Base-by-base conservation (phyloP, 1,140 invertebrate genomes). In the Melipona quadrifasciata region DNA sequence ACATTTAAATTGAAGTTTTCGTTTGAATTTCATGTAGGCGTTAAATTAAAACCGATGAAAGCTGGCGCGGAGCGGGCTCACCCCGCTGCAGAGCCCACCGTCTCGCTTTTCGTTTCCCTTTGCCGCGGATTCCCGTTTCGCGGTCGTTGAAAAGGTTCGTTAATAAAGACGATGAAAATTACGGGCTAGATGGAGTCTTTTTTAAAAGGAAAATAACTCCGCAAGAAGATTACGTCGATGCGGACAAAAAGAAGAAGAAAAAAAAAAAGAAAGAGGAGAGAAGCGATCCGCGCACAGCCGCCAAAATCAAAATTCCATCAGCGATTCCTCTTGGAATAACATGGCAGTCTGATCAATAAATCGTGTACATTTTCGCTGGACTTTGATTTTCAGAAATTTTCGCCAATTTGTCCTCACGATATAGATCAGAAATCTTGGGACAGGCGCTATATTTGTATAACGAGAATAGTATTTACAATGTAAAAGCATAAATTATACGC, bases 1-100 rank as follows among this genome's bases (percentile, higher is more conserved):
- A 76, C 72, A 57, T 82, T 82, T 67, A 67, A 68, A 76, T 76
- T 76, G 72, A 67, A 76, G 72, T 67, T 76, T 55, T 76, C 81
- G 73, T 82, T 82, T 82, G 81, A 82, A 77, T 51, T 61, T 79
- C 65, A 58, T 34, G 75, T 68, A 55, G 31, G 39, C 82, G 55
- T 78, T 83, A 83, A 78, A 83, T 83, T 70, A 71, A 78, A 79
- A 78, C 81, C 80, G 80, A 82, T 82, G 80, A n/a, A 73, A 81
- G 47, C 21, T 17, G 24, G 64, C 64, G n/a, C n/a, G n/a, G n/a
- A 27, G 74, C n/a, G 39, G 0, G 39, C 39, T 47, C 39, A 0
- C 8, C 39, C 39, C 39, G 39, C 47, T 55, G 17, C 55, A 12
- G 10, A n/a, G 31, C 53, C 24, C 1, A 17, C 31, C 65, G 51